A percentile compares a stretch with the other conserved stretches of the same genome.
phyloP scores from a whole-genome alignment of 2,113 vertebrate species.

The Anguilla rostrata region DNA sequence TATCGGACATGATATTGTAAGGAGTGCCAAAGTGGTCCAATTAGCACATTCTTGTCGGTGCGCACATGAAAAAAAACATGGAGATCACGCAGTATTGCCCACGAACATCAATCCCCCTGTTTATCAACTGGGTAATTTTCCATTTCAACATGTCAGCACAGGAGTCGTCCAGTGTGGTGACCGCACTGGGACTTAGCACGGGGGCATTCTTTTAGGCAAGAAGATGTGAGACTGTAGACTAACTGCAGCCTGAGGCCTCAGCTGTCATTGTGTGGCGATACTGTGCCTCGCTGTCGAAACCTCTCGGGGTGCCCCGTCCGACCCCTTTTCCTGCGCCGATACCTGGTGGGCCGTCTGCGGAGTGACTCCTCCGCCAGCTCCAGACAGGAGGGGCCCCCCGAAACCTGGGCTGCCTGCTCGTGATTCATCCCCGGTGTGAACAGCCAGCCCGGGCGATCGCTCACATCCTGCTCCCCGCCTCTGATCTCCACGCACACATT shows the following conservation, averaged over 20 bases:
- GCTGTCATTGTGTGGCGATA: neutral
- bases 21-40: neutral
- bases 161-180: neutral
- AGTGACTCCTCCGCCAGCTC: neutral
- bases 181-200: too few relatives aligned
- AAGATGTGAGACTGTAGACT: neutral
- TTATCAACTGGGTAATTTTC: neutral
- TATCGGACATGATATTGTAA: neutral
- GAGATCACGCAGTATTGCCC: neutral
- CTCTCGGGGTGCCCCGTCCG: neutral
- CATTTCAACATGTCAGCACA: neutral
- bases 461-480: conserved; percentile 43
- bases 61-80: neutral
- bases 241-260: neutral
- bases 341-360: neutral
- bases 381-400: neutral
- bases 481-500: conserved; percentile 16
- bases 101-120: neutral
- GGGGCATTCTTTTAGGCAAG: neutral
- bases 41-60: neutral
- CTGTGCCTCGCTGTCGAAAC: neutral
- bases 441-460: conserved; percentile 48
- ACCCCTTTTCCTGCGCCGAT: neutral
- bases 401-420: neutral
- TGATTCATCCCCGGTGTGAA: conserved; percentile 52